Conservation (phyloP, 1,140 invertebrate species). For the Euwallacea fornicatus region DNA sequence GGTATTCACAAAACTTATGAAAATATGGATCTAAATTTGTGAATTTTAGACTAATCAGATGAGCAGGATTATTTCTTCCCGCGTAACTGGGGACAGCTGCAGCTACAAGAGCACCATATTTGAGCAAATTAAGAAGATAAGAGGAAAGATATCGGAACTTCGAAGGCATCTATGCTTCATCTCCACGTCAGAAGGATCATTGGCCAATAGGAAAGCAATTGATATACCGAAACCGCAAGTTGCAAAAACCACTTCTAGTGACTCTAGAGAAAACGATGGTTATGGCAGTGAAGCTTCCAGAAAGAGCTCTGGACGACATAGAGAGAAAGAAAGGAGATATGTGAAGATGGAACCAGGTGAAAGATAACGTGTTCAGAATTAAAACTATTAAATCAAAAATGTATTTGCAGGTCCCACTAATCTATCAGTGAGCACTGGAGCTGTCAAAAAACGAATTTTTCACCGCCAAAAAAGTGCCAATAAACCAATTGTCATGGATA, state of each 20-base stretch:
- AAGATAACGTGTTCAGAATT: too few species aligned
- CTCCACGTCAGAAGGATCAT: conserved; percentile 43
- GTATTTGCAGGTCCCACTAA: conserved; percentile 5
- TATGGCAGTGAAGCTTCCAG: too few species aligned
- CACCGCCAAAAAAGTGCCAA: conserved; percentile 45
- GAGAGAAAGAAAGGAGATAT: too few species aligned
- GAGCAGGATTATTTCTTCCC: background rate
- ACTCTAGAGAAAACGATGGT: too few species aligned
- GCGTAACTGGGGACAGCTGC: background rate
- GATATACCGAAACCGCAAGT: conserved; percentile 38
- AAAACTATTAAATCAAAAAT: too few species aligned
- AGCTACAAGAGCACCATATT: conserved; percentile 18
- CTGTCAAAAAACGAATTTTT: conserved; percentile 48
- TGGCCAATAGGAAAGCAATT: conserved; percentile 6
- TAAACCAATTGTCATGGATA: conserved; percentile 36
- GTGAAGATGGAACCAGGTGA: too few species aligned
- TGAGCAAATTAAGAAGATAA: conserved; percentile 37
- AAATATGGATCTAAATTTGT: too few species aligned
- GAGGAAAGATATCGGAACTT: conserved; percentile 53
- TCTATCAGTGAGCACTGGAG: conserved; percentile 42
- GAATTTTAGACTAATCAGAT: too few species aligned
- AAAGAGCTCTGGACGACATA: too few species aligned
- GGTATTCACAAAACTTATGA: too few species aligned
- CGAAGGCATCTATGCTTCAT: conserved; percentile 47
- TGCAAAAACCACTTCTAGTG: background rate